phyloP scores from a whole-genome alignment of 2,113 vertebrate genomes.

The Scopus umbretta region DNA sequence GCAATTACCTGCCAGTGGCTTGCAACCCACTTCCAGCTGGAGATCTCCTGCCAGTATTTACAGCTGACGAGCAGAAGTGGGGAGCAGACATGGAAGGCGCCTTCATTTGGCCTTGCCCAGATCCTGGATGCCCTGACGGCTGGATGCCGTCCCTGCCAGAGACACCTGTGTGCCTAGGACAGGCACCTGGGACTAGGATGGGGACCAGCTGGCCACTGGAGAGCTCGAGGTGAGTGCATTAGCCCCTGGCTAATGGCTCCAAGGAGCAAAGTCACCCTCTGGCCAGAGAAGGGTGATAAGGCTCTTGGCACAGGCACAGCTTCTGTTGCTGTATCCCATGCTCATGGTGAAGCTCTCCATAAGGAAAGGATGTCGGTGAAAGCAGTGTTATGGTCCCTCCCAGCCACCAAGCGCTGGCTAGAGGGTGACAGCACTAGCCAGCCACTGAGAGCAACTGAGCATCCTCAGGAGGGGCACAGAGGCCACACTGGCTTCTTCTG shows the following conservation, averaged over 20 bases:
- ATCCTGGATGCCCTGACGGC: neutral
- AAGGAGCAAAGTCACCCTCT: neutral
- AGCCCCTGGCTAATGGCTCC: neutral
- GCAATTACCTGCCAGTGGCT: constrained; percentile 46
- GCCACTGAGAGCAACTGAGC: neutral
- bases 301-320: neutral
- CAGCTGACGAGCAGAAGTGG: neutral
- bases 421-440: neutral
- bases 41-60: constrained; percentile 13
- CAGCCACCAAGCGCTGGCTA: neutral
- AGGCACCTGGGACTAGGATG: neutral
- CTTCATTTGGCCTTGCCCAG: neutral
- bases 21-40: neutral
- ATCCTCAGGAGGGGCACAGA: neutral
- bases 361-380: neutral
- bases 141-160: neutral
- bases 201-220: neutral
- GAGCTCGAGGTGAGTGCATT: neutral
- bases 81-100: neutral
- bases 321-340: neutral
- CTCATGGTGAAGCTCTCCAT: neutral
- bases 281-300: neutral
- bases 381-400: neutral
- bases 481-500: neutral
- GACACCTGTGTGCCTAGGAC: accelerated